These are phyloP conservation scores for Steatornis caripensis DNA, from an alignment of 2,113 vertebrate genomes.

Conservation along the genomic window DNA sequence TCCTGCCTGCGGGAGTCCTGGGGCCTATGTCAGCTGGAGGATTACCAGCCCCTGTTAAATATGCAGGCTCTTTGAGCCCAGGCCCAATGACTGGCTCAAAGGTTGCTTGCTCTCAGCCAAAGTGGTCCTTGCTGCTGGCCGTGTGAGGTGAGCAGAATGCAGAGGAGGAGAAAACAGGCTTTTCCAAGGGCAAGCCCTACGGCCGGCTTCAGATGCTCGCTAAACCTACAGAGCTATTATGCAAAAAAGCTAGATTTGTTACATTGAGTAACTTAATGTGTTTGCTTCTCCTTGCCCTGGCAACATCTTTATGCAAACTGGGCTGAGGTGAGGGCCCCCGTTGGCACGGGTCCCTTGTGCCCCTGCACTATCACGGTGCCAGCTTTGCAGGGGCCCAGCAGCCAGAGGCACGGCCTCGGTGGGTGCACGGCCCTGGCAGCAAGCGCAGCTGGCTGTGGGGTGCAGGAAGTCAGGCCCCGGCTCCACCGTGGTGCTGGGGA, in stretches of 20 bases:
- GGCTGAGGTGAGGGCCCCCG: not conserved
- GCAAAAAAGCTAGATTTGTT: not conserved
- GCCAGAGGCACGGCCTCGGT: not conserved
- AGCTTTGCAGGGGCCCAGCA: too few species aligned
- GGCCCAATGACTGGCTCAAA: not conserved
- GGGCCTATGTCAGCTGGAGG: not conserved
- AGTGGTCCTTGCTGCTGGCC: not conserved
- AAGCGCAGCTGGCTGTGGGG: rapidly evolving
- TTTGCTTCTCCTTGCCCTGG: not conserved
- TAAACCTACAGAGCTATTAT: not conserved
- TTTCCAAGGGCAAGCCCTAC: not conserved
- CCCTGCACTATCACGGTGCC: not conserved
- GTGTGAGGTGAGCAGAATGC: not conserved
- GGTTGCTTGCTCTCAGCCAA: not conserved
- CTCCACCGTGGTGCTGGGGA: not conserved
- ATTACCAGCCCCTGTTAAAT: not conserved
- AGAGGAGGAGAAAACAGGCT: not conserved
- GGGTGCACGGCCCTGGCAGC: not conserved
- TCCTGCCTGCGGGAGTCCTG: not conserved
- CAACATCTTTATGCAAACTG: too few species aligned
- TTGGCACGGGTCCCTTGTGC: not conserved
- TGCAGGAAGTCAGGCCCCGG: not conserved
- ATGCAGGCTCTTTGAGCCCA: rapidly evolving
- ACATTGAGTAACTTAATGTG: not conserved
- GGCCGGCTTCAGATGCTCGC: not conserved